Evolutionary conservation across 2,888 invertebrate genomes (phyloP), one percentile per base, ranked within the genome.

Genomic region (Pandemis cinnamomeana): DNA sequence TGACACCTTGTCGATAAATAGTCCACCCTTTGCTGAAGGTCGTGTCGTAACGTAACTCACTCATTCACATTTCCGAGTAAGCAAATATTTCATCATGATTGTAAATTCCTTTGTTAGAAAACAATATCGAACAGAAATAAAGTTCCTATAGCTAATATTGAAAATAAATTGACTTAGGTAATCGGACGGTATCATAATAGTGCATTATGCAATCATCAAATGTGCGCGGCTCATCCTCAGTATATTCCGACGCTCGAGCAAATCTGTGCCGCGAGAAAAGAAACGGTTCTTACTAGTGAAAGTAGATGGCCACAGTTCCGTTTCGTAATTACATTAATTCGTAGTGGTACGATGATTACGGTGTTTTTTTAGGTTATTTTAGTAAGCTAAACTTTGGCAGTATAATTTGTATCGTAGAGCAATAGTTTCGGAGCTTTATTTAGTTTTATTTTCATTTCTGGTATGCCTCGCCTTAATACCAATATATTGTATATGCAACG

Each of bases 261-360:
- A 86, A 84, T 81, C 68, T 83, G 79, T 80, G 85, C 85, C 84
- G 83, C 86, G 86, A 88, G 89, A 90, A 89, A 88, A 89, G 87
- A 88, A 58, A 86, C 88, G 83, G 88, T 85, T 89, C 88, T 88
- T 85, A 81, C 81, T 81, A 92, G 93, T 93, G 93, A 93, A 93
- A 93, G 93, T 93, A 88, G 84, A 83, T 83, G 82, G 82, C 84
- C 86, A 83, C 83, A 90, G 89, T 89, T 90, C 89, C 89, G 91
- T 90, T 89, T 89, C 86, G 88, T 88, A 89, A 89, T 89, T 87
- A 70, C 67, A 71, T 67, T 71, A 61, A 66, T 73, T 71, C 66
- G 42, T 46, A 55, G 46, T 67, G 60, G 53, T 67, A 67, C 60
- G 53, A 42, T 69, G 61, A 75, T 63, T 67, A 20, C 55, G 67